Conservation (phyloP, 2,888 invertebrate genomes). For the Epinotia ramella region DNA sequence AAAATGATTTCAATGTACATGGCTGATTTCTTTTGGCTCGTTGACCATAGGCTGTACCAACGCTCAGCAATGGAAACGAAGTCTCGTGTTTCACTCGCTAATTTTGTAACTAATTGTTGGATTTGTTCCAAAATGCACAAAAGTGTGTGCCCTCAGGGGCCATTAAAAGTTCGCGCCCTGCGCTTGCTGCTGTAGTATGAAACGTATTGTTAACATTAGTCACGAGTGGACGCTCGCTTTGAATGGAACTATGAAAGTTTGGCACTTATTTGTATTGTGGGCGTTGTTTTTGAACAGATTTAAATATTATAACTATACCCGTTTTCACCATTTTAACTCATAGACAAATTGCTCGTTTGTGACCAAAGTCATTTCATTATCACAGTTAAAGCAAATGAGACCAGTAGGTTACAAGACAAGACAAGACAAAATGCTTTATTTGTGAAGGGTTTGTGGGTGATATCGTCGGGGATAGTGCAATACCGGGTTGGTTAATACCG, state of each 20-base stretch:
- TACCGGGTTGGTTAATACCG: too few species aligned
- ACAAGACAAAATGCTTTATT: too few species aligned
- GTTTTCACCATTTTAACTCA: constrained; percentile 10
- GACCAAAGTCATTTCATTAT: neutral
- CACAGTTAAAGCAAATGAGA: neutral
- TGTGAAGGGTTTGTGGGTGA: too few species aligned
- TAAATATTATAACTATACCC: constrained; percentile 11
- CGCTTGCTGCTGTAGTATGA: constrained; percentile 39
- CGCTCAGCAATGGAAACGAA: constrained; percentile 17
- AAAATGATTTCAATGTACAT: constrained; percentile 17
- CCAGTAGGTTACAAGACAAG: too few species aligned
- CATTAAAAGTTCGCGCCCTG: constrained; percentile 45
- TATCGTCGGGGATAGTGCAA: too few species aligned
- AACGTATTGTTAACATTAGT: constrained; percentile 46
- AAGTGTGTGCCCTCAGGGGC: constrained; percentile 45
- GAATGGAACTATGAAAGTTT: constrained; percentile 44
- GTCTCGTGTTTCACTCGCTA: neutral
- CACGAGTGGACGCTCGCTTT: constrained; percentile 39
- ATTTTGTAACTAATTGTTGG: constrained; percentile 41
- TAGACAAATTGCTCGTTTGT: neutral
- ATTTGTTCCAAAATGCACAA: constrained; percentile 46
- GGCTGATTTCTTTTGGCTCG: neutral
- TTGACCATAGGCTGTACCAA: neutral
- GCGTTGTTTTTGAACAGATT: constrained; percentile 31
- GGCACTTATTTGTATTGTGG: constrained; percentile 22